Evolutionary conservation across 2,797 vertebrate genomes (phyloP).

Genomic region (Synaphobranchus kaupii): DNA sequence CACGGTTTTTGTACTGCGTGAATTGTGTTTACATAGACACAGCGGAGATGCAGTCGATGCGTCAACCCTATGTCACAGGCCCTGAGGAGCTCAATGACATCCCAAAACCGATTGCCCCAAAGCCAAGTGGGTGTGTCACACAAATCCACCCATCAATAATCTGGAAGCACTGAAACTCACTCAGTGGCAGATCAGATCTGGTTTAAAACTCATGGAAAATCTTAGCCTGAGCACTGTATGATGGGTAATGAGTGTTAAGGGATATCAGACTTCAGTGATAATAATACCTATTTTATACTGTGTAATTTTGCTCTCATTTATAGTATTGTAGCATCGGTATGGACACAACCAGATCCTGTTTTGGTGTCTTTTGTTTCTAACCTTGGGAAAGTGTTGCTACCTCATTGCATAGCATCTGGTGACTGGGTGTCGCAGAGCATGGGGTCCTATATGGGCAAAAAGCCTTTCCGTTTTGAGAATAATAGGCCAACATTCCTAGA

Average conservation of each 20-base stretch:
- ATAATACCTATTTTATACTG: neutral
- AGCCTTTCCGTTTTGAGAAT: neutral
- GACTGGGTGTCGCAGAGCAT: neutral
- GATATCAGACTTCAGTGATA: neutral
- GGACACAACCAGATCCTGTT: neutral
- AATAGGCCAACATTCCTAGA: slow-evolving; percentile 9
- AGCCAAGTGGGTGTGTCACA: slow-evolving; percentile 31
- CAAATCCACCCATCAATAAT: slow-evolving; percentile 33
- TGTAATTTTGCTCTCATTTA: neutral
- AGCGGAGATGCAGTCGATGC: neutral
- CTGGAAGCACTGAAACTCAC: slow-evolving; percentile 19
- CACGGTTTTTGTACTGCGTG: slow-evolving; percentile 24
- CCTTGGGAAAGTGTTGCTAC: neutral
- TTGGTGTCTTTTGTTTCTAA: neutral
- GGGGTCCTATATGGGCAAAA: neutral
- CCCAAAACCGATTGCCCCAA: neutral
- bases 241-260: neutral
- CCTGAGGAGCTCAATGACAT: neutral
- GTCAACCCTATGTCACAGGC: neutral
- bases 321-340: neutral
- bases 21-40: neutral
- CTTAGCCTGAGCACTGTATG: neutral
- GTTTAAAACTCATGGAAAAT: neutral
- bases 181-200: neutral
- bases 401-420: neutral